Conservation (phyloP, 2,113 vertebrate genomes). For the Coptodon rendalli region DNA sequence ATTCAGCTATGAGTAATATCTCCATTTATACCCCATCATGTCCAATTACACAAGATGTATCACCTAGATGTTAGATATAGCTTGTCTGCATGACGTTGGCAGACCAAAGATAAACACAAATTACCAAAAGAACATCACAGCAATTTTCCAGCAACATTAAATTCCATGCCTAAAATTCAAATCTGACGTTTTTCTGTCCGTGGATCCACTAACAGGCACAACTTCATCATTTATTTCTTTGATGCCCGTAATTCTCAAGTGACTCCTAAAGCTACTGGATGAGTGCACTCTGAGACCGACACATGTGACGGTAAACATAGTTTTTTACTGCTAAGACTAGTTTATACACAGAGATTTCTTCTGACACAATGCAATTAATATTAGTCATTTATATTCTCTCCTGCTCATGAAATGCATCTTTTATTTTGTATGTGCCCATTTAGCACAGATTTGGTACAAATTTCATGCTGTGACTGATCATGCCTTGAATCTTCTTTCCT, state of each 20-base stretch:
- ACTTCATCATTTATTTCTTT: not conserved
- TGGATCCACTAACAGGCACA: not conserved
- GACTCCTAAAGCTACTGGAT: not conserved
- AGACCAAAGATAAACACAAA: constrained; percentile 7
- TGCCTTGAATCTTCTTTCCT: not conserved
- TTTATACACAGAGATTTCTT: not conserved
- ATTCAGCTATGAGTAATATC: constrained; percentile 36
- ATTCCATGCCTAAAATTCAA: not conserved
- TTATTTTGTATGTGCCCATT: rapidly evolving
- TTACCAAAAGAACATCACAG: not conserved
- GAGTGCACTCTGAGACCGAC: not conserved
- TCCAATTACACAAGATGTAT: constrained; percentile 53
- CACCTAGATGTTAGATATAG: constrained; percentile 13
- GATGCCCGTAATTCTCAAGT: not conserved
- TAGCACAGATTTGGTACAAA: not conserved
- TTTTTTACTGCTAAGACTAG: not conserved
- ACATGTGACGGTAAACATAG: not conserved
- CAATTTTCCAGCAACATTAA: not conserved
- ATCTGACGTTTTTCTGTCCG: not conserved
- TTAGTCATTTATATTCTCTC: not conserved
- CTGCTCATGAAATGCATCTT: not conserved
- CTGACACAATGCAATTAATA: not conserved
- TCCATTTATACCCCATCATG: constrained; percentile 52
- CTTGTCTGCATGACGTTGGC: not conserved
- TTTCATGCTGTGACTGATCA: not conserved